Evolutionary conservation across 2,888 invertebrate genomes (phyloP).

Genomic region (Eupithecia tripunctaria): DNA sequence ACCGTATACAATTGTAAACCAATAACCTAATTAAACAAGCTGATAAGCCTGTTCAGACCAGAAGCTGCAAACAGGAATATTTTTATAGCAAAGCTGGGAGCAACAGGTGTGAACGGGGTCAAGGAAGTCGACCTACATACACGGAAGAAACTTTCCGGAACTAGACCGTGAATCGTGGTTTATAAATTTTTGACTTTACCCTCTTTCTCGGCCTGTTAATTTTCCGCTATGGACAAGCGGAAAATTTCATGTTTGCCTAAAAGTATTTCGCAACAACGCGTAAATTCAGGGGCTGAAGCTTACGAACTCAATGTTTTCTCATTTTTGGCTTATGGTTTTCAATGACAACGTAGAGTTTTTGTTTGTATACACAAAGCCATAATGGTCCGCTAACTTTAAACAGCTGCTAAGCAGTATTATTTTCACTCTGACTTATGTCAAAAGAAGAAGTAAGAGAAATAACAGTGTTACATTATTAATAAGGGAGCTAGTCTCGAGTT

Average conservation of each 20-base stretch:
- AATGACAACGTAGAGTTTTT: background rate
- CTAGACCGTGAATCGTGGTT: slow-evolving; percentile 24
- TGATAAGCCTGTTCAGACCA: slow-evolving; percentile 10
- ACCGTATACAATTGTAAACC: background rate
- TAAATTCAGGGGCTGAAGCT: background rate
- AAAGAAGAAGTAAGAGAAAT: no score
- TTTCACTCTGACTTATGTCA: no score
- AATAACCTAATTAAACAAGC: slow-evolving; percentile 13
- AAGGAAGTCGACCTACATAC: slow-evolving; percentile 43
- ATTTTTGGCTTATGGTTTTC: background rate
- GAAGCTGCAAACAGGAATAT: slow-evolving; percentile 26
- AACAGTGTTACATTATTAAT: no score
- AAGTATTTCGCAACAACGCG: slow-evolving; percentile 8
- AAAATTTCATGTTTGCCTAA: slow-evolving; percentile 4
- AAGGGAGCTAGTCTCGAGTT: background rate
- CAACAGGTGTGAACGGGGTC: slow-evolving; percentile 46
- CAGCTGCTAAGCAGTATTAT: no score
- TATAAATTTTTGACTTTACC: slow-evolving; percentile 40
- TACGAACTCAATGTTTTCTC: background rate
- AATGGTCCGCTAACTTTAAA: no score
- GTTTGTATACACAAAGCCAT: no score
- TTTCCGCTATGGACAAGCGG: background rate
- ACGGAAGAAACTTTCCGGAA: slow-evolving; percentile 32
- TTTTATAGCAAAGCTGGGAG: slow-evolving; percentile 29
- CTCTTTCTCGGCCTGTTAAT: slow-evolving; percentile 10